phyloP scores from a whole-genome alignment of 2,888 invertebrate genomes.

The Bellardia pandia region DNA sequence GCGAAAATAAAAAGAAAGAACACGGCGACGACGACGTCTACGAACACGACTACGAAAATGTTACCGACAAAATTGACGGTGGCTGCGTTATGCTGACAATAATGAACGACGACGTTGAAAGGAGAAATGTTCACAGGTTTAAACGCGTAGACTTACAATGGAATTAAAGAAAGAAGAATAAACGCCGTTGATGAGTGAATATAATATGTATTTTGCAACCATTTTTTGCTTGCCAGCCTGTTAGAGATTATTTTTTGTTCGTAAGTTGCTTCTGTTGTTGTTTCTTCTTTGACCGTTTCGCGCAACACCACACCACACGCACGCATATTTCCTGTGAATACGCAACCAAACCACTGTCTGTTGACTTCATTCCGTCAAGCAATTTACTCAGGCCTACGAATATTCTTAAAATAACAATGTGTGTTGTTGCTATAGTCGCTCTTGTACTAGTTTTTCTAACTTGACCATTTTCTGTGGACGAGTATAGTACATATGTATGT shows the following conservation, averaged over 20 bases:
- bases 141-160: neutral
- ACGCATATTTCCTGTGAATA: slow-evolving; percentile 51
- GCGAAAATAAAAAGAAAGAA: slow-evolving; percentile 79
- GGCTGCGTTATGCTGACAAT: slow-evolving; percentile 58
- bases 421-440: slow-evolving; percentile 13
- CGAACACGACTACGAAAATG: slow-evolving; percentile 52
- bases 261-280: slow-evolving; percentile 61
- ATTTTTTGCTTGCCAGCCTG: slow-evolving; percentile 67
- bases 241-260: slow-evolving; percentile 64
- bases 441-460: slow-evolving; percentile 38
- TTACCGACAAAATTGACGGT: slow-evolving; percentile 54
- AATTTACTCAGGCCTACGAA: slow-evolving; percentile 55
- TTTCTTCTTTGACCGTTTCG: slow-evolving; percentile 67
- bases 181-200: slow-evolving; percentile 57
- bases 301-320: slow-evolving; percentile 69
- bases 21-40: slow-evolving; percentile 72
- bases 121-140: slow-evolving; percentile 40
- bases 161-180: slow-evolving; percentile 52
- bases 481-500: neutral
- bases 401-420: slow-evolving; percentile 51
- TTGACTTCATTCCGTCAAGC: slow-evolving; percentile 61
- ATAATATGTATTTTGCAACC: slow-evolving; percentile 70
- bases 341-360: slow-evolving; percentile 50
- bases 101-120: slow-evolving; percentile 34
- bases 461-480: slow-evolving; percentile 39